Conservation (phyloP, 2,888 invertebrate species). For the Andricus quercusramuli region DNA sequence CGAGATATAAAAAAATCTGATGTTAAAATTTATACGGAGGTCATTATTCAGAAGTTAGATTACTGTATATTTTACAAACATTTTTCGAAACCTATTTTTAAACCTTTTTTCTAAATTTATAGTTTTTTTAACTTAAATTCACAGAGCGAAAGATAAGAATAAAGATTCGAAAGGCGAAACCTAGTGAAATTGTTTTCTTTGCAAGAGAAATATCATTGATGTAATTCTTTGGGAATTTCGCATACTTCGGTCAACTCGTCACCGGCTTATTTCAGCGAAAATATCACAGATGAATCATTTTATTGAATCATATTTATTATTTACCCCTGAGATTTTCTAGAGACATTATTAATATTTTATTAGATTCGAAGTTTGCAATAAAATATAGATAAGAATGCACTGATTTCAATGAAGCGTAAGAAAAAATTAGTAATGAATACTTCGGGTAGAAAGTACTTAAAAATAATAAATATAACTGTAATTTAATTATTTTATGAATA, state of each 20-base stretch:
- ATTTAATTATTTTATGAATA: too few species aligned
- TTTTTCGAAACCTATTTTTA: too few species aligned
- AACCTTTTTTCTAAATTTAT: too few species aligned
- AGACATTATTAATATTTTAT: background rate
- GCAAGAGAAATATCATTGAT: too few species aligned
- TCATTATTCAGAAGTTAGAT: background rate
- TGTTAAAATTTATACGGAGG: background rate
- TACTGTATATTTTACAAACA: background rate
- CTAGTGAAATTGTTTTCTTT: too few species aligned
- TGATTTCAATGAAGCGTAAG: background rate
- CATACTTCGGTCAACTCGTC: background rate
- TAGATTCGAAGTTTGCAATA: background rate
- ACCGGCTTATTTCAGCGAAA: background rate
- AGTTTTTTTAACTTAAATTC: too few species aligned
- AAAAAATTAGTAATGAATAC: background rate
- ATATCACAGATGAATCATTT: conserved; percentile 32
- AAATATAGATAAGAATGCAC: background rate
- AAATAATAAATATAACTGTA: background rate
- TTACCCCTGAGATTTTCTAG: background rate
- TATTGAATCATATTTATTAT: background rate
- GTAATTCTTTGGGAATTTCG: conserved; percentile 1
- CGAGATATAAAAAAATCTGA: background rate
- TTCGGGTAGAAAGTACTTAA: background rate
- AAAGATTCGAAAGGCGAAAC: too few species aligned
- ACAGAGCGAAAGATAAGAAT: too few species aligned